phyloP scores from a whole-genome alignment of 2,888 invertebrate species.

The Punctoribates punctum region DNA sequence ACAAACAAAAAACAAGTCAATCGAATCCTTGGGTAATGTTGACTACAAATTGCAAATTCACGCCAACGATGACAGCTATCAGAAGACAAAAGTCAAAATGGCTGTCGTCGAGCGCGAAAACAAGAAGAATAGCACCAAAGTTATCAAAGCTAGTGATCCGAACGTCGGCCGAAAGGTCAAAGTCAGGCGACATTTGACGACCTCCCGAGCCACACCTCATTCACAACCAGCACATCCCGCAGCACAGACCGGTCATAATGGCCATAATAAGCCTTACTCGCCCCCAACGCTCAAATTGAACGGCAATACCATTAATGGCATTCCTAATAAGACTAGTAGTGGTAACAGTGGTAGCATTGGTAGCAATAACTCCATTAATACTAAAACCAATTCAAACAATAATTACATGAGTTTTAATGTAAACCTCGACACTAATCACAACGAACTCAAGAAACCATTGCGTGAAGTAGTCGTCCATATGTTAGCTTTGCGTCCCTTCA shows the following conservation, averaged over 20 bases:
- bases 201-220: not conserved
- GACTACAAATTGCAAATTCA: constrained; percentile 84
- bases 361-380: not conserved
- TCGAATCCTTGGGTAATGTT: constrained; percentile 80
- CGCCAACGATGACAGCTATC: constrained; percentile 93
- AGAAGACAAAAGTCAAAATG: constrained; percentile 85
- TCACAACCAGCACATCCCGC: constrained; percentile 25
- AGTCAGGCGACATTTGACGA: constrained; percentile 59
- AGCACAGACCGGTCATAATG: constrained; percentile 11
- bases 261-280: constrained; percentile 19
- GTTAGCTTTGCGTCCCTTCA: constrained; percentile 85
- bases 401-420: not conserved
- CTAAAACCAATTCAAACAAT: not conserved
- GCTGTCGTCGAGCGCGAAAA: constrained; percentile 79
- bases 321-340: constrained; percentile 22
- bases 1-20: constrained; percentile 57
- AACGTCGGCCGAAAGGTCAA: constrained; percentile 84
- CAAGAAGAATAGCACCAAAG: constrained; percentile 90
- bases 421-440: constrained; percentile 4
- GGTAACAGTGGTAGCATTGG: not conserved
- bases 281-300: constrained; percentile 36
- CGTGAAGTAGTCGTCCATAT: constrained; percentile 89
- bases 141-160: constrained; percentile 84
- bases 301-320: constrained; percentile 34
- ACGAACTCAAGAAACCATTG: constrained; percentile 38